phyloP scores from a whole-genome alignment of 2,113 vertebrate species.

The Corvus hawaiiensis region DNA sequence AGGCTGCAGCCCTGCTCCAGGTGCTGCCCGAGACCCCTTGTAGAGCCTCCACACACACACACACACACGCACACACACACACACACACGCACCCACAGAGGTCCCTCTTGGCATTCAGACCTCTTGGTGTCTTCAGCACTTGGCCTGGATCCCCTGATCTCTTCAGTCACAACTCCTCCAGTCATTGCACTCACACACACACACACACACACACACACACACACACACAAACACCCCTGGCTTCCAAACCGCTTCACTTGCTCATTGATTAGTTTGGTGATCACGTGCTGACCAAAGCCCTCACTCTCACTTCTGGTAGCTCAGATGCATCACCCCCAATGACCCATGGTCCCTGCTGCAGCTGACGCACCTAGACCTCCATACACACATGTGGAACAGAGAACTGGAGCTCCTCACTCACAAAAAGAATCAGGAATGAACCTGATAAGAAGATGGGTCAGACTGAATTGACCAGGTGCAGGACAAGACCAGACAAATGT shows the following conservation, averaged over 20 bases:
- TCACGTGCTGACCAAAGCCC: not conserved
- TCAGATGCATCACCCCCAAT: too few relatives aligned
- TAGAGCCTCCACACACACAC: not conserved
- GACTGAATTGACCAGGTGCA: not conserved
- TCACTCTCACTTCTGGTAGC: not conserved
- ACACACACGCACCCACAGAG: not conserved
- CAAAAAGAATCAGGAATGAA: not conserved
- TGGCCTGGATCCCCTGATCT: not conserved
- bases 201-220: not conserved
- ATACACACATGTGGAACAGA: not conserved
- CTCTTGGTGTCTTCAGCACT: not conserved
- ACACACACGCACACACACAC: not conserved
- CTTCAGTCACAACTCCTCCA: not conserved
- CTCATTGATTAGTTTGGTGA: fast-evolving
- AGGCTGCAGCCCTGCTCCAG: not conserved
- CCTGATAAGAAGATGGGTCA: not conserved
- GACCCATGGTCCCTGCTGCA: not conserved
- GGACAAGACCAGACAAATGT: not conserved
- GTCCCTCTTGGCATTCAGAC: not conserved
- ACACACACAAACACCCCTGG: not conserved
- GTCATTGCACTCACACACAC: fast-evolving
- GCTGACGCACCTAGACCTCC: not conserved
- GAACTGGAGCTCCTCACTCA: not conserved
- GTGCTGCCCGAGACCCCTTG: not conserved
- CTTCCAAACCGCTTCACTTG: not conserved